A percentile compares a stretch with the other conserved stretches of the same genome.
phyloP scores from a whole-genome alignment of 1,140 invertebrate species.

The Hyles vespertilio region DNA sequence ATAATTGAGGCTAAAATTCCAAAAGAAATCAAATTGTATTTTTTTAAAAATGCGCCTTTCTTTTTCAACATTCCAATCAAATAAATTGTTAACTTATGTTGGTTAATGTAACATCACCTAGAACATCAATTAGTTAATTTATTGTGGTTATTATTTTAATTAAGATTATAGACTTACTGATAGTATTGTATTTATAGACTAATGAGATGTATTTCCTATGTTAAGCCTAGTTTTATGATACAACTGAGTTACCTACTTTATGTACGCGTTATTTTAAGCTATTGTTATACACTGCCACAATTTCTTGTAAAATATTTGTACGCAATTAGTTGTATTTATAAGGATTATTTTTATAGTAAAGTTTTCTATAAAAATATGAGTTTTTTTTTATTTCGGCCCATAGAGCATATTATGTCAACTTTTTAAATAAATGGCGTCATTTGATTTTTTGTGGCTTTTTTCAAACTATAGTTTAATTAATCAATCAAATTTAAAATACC shows the following conservation, averaged over 20 bases:
- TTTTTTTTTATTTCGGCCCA: not conserved
- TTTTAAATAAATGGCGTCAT: too few relatives aligned
- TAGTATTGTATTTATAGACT: conserved; percentile 10
- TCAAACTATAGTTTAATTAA: too few relatives aligned
- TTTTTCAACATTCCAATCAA: too few relatives aligned
- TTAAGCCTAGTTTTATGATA: not conserved
- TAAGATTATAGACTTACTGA: conserved; percentile 3
- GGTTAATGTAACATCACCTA: not conserved
- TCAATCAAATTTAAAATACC: too few relatives aligned
- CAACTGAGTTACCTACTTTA: conserved; percentile 25
- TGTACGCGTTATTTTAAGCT: conserved; percentile 9
- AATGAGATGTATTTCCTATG: conserved; percentile 4
- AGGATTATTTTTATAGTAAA: conserved; percentile 18
- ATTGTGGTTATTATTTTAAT: conserved; percentile 20
- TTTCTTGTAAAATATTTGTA: conserved; percentile 12
- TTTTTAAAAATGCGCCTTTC: too few relatives aligned
- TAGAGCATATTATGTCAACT: too few relatives aligned
- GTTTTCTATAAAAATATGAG: conserved; percentile 13
- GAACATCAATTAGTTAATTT: conserved; percentile 19
- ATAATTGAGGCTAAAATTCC: too few relatives aligned
- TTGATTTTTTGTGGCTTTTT: too few relatives aligned
- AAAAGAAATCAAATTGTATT: too few relatives aligned
- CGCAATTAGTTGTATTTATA: conserved; percentile 3
- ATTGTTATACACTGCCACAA: conserved; percentile 18
- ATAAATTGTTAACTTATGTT: conserved; percentile 1